Evolutionary conservation across 2,113 vertebrate species (phyloP).

Genomic region (Mixornis gularis): DNA sequence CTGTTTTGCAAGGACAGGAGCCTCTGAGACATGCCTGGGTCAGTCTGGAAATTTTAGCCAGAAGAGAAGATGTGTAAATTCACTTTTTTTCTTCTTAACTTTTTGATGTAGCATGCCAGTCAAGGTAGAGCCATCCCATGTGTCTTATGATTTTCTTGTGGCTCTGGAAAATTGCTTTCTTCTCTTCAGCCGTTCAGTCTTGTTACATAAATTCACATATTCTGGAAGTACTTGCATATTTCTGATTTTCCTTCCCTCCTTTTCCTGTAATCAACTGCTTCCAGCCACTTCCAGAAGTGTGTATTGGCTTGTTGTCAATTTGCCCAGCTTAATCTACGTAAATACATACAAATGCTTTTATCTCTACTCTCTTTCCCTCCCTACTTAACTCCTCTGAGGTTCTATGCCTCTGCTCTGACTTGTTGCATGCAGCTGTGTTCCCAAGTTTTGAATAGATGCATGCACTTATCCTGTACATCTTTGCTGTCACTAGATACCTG

Average conservation of each 20-base stretch:
- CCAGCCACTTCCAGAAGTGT: neutral
- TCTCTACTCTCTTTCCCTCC: neutral
- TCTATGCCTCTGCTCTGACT: neutral
- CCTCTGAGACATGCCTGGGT: neutral
- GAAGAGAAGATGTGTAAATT: neutral
- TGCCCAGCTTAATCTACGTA: constrained; percentile 18
- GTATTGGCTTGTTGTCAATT: constrained; percentile 6
- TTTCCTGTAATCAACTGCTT: neutral
- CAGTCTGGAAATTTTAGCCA: neutral
- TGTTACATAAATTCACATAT: neutral
- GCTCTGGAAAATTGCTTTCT: neutral
- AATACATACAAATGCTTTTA: constrained; percentile 31
- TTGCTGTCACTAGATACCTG: neutral
- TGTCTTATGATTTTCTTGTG: neutral
- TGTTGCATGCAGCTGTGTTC: neutral
- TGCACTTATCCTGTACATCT: neutral
- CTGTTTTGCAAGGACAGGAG: neutral
- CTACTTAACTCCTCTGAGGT: neutral
- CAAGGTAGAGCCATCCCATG: neutral
- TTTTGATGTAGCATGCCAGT: neutral
- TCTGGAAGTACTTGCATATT: neutral
- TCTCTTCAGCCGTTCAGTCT: neutral
- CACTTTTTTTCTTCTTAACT: neutral
- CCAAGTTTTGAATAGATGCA: neutral
- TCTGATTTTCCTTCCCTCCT: neutral